Evolutionary conservation across 2,888 invertebrate species (phyloP).

Genomic region (Rhimphoctona megacephalus): DNA sequence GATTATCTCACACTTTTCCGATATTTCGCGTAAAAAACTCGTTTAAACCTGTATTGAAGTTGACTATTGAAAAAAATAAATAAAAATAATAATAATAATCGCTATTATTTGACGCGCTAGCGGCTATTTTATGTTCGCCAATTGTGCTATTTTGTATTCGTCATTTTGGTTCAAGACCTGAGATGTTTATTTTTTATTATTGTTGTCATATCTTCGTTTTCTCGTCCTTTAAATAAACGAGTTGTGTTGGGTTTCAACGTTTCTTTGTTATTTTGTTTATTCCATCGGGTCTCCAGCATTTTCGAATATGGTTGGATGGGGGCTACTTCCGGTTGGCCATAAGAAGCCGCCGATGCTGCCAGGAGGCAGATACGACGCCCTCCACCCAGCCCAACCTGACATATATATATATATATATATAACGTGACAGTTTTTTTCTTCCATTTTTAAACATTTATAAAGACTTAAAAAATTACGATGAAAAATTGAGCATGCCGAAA

Average conservation of each 20-base stretch:
- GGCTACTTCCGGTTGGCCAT: constrained; percentile 81
- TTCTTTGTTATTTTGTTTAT: constrained; percentile 70
- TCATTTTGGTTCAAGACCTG: constrained; percentile 23
- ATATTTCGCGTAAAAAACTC: constrained; percentile 46
- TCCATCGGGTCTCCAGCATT: constrained; percentile 83
- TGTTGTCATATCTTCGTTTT: not conserved
- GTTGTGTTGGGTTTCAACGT: constrained; percentile 4
- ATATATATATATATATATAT: constrained; percentile 33
- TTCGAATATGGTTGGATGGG: constrained; percentile 83
- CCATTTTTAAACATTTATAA: not conserved
- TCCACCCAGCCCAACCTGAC: constrained; percentile 81
- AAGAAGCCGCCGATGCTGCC: constrained; percentile 82
- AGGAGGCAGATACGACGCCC: constrained; percentile 82
- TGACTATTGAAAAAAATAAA: constrained; percentile 1
- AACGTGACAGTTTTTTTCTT: constrained; percentile 27
- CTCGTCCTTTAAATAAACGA: not conserved
- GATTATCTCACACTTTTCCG: constrained; percentile 8
- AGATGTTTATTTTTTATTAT: constrained; percentile 6
- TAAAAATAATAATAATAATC: not conserved
- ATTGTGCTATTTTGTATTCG: constrained; percentile 5
- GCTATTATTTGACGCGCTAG: constrained; percentile 9
- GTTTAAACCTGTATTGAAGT: constrained; percentile 25
- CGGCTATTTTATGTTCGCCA: constrained; percentile 12
- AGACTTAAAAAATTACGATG: not conserved
- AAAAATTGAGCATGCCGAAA: constrained; percentile 62